Conservation (phyloP, 2,113 vertebrate genomes). For the Petrocephalus microphthalmus region DNA sequence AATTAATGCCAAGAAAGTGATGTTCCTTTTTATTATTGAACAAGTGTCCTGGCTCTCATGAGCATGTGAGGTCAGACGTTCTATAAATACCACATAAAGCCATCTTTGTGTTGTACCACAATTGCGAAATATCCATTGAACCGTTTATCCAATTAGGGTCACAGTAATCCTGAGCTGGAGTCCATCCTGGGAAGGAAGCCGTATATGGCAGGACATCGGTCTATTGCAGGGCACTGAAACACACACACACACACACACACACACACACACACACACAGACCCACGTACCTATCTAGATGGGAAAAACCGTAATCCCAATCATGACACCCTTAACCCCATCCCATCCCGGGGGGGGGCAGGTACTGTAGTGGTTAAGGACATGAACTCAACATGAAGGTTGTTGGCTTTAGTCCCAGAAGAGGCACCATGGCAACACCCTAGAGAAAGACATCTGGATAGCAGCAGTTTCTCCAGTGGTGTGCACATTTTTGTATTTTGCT, state of each 20-base stretch:
- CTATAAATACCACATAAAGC: not conserved
- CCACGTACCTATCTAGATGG: too few relatives aligned
- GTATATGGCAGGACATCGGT: not conserved
- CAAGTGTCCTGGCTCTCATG: not conserved
- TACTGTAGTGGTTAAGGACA: not conserved
- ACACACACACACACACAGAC: not conserved
- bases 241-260: not conserved
- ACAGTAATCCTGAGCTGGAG: not conserved
- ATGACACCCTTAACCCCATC: too few relatives aligned
- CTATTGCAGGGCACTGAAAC: too few relatives aligned
- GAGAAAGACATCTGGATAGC: not conserved
- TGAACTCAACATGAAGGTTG: conserved; percentile 6
- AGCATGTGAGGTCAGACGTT: not conserved
- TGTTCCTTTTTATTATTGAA: not conserved
- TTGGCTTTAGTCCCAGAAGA: not conserved
- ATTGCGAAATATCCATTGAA: not conserved
- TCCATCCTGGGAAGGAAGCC: not conserved
- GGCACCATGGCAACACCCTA: not conserved
- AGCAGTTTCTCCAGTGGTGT: not conserved
- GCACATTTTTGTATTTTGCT: not conserved
- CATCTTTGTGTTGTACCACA: not conserved
- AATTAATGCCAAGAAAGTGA: not conserved
- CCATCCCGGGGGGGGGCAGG: not conserved
- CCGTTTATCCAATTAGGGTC: not conserved
- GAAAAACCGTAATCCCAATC: too few relatives aligned